phyloP scores from a whole-genome alignment of 2,888 invertebrate species.

The Serripes groenlandicus region DNA sequence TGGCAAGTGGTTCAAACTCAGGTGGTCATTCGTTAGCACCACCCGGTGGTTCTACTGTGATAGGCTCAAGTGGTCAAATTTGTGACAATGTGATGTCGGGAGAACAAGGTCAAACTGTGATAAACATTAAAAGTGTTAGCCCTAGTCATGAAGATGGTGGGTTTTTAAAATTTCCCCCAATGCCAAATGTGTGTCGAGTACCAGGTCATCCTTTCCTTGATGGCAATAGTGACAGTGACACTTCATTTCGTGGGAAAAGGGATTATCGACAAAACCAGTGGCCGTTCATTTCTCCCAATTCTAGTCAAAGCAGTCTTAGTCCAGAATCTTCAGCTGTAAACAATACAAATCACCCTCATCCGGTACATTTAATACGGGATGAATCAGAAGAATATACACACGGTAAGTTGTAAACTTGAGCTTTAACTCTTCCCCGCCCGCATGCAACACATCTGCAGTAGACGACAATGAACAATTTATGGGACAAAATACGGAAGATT shows the following conservation, averaged over 20 bases:
- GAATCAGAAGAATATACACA: conserved; percentile 79
- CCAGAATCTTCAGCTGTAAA: conserved; percentile 72
- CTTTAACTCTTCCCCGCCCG: too few relatives aligned
- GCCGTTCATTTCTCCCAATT: conserved; percentile 73
- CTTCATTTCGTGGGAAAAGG: conserved; percentile 54
- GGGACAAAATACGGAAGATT: too few relatives aligned
- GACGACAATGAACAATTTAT: too few relatives aligned
- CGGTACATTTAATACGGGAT: conserved; percentile 74
- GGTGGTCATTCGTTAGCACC: conserved; percentile 22
- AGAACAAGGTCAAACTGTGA: conserved; percentile 60
- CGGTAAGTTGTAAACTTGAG: conserved; percentile 67
- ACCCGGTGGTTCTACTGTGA: conserved; percentile 36
- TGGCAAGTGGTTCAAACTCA: conserved; percentile 40
- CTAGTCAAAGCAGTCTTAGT: conserved; percentile 80
- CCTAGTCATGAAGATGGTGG: conserved; percentile 67
- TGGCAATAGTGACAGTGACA: conserved; percentile 63
- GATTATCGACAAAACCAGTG: conserved; percentile 62
- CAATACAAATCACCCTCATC: conserved; percentile 31
- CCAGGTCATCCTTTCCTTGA: conserved; percentile 64
- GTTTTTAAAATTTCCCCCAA: conserved; percentile 67
- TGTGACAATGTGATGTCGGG: conserved; percentile 20
- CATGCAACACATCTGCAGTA: too few relatives aligned
- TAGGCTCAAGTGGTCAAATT: conserved; percentile 37
- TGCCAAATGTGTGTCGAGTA: conserved; percentile 68
- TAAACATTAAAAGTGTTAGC: conserved; percentile 55